Base-by-base conservation (phyloP, 2,113 vertebrate genomes). In the Ondatra zibethicus region DNA sequence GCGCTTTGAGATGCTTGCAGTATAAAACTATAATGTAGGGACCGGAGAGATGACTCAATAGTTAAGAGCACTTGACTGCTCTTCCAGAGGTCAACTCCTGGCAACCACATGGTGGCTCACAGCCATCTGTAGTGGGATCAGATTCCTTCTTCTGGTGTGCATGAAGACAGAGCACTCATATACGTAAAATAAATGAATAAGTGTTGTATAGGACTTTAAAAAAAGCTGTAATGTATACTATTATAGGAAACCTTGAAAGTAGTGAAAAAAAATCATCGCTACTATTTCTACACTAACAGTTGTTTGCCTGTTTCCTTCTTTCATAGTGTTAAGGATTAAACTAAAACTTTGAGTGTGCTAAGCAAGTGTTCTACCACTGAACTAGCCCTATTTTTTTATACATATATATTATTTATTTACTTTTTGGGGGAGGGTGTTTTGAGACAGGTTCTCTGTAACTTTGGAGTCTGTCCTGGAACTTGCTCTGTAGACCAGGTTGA, bases 191-290 rank as follows among this genome's bases (percentile, higher is more conserved):
- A 39, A 7, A 72, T 72, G 70, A 72, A n/a, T 72, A 72, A n/a
- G 39, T 72, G 36, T 72, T n/a, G 68, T 72, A 39, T 21, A 72
- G 36, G 68, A n/a, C 36, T 21, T 72, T 19, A 9, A 72, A 72
- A 70, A 72, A 91, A 47, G 76, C 25, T 70, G 8, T 45, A 63
- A 10, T 63, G n/a, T 76, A 84, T 78, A n/a, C 12, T 9, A 63
- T 75, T 66, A 72, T 5, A 89, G n/a, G 61, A 86, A 96, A 77
- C 88, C 93, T 96, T 95, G 76, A 86, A 89, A 87, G 65, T 85
- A 39, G 84, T 9, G 25, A 39, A 58, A 93, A 63, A 88, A 72
- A 36, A 31, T 25, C 19, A 80, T 86, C 31, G 68, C 25, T 73
- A 4, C 11, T 70, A 31, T 96, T 55, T 33, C 47, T 94, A 52